Evolutionary conservation across 35 echinoderm and acorn worm genomes (phyloP).

Genomic region (Patiria miniata): DNA sequence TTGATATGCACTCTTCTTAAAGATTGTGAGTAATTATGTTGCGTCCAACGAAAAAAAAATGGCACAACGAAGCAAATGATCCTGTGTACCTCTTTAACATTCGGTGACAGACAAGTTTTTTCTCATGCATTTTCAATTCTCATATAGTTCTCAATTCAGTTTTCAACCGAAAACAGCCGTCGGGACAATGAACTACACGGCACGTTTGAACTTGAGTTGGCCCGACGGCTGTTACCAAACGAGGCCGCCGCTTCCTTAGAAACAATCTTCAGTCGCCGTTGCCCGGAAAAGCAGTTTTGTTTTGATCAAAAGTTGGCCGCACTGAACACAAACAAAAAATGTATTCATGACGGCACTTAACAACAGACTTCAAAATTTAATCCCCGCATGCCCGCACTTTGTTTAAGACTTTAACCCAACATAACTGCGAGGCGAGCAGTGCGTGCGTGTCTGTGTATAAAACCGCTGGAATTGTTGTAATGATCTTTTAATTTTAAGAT

Average conservation of each 20-base stretch:
- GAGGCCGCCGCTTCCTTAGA: not conserved
- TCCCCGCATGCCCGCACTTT: not conserved
- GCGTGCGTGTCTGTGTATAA: not conserved
- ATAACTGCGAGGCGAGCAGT: not conserved
- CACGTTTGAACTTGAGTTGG: constrained; percentile 12
- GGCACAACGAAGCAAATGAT: too few species aligned
- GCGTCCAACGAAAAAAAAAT: too few species aligned
- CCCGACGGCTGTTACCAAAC: not conserved
- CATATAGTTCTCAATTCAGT: too few species aligned
- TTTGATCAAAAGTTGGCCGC: not conserved
- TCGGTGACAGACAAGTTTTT: too few species aligned
- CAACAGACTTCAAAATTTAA: not conserved
- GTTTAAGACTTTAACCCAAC: constrained; percentile 19
- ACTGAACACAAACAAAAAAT: not conserved
- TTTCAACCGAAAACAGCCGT: constrained; percentile 1
- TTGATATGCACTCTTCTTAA: too few species aligned
- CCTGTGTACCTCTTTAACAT: too few species aligned
- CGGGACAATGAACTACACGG: not conserved
- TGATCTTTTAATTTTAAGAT: constrained; percentile 6
- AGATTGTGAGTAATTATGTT: too few species aligned
- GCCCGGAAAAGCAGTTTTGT: not conserved
- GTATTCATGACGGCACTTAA: not conserved
- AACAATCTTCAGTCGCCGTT: not conserved
- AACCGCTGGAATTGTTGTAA: not conserved
- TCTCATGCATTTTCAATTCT: too few species aligned